These are phyloP conservation scores for Drosophila anomelani DNA, from an alignment of 2,888 invertebrate genomes.

Conservation along the genomic window DNA sequence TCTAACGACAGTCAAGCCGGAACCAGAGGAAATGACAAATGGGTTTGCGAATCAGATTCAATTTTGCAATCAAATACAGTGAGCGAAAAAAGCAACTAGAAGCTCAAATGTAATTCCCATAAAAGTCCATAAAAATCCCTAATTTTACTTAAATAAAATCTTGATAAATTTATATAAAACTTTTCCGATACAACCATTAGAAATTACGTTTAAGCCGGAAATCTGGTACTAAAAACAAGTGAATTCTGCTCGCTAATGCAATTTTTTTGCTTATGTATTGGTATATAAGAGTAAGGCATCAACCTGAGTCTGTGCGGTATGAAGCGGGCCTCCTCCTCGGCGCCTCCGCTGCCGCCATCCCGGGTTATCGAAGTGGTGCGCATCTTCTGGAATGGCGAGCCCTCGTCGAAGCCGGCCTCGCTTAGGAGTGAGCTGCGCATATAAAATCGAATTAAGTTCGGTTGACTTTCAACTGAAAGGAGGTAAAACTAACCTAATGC, in stretches of 20 bases:
- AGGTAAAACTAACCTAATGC: constrained; percentile 87
- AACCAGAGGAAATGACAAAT: constrained; percentile 3
- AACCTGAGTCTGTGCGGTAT: constrained; percentile 89
- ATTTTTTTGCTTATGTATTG: no score
- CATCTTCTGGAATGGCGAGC: constrained; percentile 86
- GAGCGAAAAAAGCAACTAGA: neutral
- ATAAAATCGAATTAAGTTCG: constrained; percentile 17
- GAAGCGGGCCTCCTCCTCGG: constrained; percentile 86
- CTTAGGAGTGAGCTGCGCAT: constrained; percentile 87
- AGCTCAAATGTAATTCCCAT: neutral
- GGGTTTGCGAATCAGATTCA: neutral
- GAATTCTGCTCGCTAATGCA: no score
- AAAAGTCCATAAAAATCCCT: neutral
- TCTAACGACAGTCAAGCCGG: constrained; percentile 7
- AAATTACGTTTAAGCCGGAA: neutral
- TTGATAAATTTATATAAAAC: neutral
- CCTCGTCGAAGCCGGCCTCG: constrained; percentile 90
- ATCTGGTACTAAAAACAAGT: neutral
- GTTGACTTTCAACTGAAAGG: neutral
- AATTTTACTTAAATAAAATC: no score
- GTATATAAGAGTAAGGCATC: no score
- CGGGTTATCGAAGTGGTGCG: constrained; percentile 86
- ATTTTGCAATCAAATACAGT: constrained; percentile 13
- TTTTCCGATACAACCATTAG: neutral
- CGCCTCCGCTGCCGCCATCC: constrained; percentile 85